These are phyloP conservation scores for Medauroidea extradentata DNA, from an alignment of 1,140 invertebrate genomes.

Conservation along the genomic window DNA sequence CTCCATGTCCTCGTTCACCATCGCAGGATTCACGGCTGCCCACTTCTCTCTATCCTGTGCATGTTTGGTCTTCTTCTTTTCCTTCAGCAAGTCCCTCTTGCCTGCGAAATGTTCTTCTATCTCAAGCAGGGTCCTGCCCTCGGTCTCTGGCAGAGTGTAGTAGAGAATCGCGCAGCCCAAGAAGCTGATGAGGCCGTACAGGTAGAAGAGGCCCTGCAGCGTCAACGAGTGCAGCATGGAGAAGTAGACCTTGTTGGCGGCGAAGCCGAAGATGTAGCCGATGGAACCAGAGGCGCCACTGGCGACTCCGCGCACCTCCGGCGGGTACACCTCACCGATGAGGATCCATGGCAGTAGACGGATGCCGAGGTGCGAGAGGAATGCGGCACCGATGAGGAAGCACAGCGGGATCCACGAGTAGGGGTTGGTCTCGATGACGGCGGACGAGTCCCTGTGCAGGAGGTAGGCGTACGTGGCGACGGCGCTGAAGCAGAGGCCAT, in stretches of 20 bases:
- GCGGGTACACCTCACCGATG: conserved; percentile 64
- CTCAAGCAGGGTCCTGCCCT: conserved; percentile 72
- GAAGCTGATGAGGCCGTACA: conserved; percentile 63
- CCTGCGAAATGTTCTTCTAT: conserved; percentile 63
- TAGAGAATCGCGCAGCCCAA: conserved; percentile 53
- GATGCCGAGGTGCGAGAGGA: conserved; percentile 64
- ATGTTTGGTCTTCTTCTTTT: conserved; percentile 25
- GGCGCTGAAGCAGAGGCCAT: conserved; percentile 55
- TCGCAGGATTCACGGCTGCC: conserved; percentile 38
- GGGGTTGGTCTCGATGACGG: conserved; percentile 28
- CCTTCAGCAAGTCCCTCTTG: conserved; percentile 43
- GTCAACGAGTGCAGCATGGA: conserved; percentile 55
- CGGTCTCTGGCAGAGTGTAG: conserved; percentile 72
- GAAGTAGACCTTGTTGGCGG: conserved; percentile 67
- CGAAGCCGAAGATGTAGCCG: conserved; percentile 65
- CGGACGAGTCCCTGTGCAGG: conserved; percentile 22
- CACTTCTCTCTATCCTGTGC: conserved; percentile 35
- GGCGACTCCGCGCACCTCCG: conserved; percentile 59
- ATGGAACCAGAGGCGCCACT: conserved; percentile 63
- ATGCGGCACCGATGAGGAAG: conserved; percentile 59
- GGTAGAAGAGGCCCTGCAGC: conserved; percentile 61
- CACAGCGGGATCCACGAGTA: conserved; percentile 64
- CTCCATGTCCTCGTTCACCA: conserved; percentile 38
- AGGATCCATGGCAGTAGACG: conserved; percentile 70
- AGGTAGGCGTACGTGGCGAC: conserved; percentile 53